phyloP scores from a whole-genome alignment of 2,888 invertebrate species.

The Coelopa pilipes region DNA sequence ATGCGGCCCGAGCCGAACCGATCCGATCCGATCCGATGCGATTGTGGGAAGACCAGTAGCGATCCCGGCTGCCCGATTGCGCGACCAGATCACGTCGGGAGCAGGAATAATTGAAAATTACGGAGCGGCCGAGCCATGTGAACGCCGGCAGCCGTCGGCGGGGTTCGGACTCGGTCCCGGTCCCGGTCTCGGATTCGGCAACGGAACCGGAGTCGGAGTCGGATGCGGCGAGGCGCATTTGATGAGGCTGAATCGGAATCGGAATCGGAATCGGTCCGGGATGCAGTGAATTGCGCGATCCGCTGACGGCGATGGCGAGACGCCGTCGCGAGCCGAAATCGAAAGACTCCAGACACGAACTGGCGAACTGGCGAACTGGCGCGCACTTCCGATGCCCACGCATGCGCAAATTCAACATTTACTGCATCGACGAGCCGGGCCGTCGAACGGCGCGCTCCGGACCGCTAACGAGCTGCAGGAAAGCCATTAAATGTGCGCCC shows the following conservation, averaged over 20 bases:
- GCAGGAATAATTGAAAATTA: slow-evolving; percentile 4
- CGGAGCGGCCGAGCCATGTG: neutral
- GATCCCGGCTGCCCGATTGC: no score
- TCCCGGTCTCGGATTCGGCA: no score
- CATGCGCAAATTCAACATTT: slow-evolving; percentile 4
- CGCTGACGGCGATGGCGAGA: neutral
- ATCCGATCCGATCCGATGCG: neutral
- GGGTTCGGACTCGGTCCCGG: no score
- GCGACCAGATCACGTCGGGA: neutral
- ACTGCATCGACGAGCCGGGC: neutral
- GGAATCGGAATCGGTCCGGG: no score
- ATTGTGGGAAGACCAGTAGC: no score
- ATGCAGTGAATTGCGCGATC: no score
- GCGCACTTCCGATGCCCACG: slow-evolving; percentile 6
- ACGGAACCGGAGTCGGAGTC: no score
- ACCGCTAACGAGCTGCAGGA: neutral
- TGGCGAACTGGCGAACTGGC: neutral
- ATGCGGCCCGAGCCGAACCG: neutral
- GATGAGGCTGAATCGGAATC: neutral
- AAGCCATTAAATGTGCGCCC: slow-evolving; percentile 19
- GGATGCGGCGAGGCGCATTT: no score
- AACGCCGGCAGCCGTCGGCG: no score
- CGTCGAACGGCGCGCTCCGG: neutral
- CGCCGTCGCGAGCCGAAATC: neutral
- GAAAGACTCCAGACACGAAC: neutral